Evolutionary conservation across 30 jellyfish, hydroid and myxozoan species (phyloP).

Genomic region (Cassiopea andromeda): DNA sequence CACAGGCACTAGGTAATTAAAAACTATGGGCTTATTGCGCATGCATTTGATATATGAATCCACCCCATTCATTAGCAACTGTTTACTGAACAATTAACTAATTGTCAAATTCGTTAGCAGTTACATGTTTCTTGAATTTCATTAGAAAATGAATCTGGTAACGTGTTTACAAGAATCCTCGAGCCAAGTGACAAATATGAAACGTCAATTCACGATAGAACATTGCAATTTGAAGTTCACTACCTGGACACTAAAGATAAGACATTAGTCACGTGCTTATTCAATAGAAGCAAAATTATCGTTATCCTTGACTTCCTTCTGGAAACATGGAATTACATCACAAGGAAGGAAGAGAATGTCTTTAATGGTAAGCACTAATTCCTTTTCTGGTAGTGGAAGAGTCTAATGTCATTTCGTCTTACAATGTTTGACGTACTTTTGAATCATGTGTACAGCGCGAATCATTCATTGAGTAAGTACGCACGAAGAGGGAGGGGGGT

Average conservation of each 20-base stretch:
- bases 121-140: neutral
- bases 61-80: too few species aligned
- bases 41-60: too few species aligned
- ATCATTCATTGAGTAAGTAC: too few species aligned
- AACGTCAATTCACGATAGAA: constrained; percentile 35
- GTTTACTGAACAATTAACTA: neutral
- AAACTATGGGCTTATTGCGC: too few species aligned
- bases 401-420: too few species aligned
- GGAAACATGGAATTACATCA: constrained; percentile 79
- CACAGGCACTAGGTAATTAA: neutral
- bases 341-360: constrained; percentile 85
- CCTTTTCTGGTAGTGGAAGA: neutral
- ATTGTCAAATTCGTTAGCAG: neutral
- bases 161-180: constrained; percentile 79
- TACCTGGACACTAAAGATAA: constrained; percentile 90
- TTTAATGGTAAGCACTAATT: constrained; percentile 62
- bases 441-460: neutral
- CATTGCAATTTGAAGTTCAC: constrained; percentile 97
- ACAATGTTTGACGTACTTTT: too few species aligned
- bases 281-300: constrained; percentile 88
- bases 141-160: constrained; percentile 49
- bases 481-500: too few species aligned
- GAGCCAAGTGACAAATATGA: constrained; percentile 76
- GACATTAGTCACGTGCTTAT: constrained; percentile 81
- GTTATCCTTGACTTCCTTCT: constrained; percentile 85